A percentile compares a stretch with the other conserved stretches of the same genome.
Conservation (phyloP, 2,888 invertebrate genomes). For the Pyrocoelia pectoralis region DNA sequence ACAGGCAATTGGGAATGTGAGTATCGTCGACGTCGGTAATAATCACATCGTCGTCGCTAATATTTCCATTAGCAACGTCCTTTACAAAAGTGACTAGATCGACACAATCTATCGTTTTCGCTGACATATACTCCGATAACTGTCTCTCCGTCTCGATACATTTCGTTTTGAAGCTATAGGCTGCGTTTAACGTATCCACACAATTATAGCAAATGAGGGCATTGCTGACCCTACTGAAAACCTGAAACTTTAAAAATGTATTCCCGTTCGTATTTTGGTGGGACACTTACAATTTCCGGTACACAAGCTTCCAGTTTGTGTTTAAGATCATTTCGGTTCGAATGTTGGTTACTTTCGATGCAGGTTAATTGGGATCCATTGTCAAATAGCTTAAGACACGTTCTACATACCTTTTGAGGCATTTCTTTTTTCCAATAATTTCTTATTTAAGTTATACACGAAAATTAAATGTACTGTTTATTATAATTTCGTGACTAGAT, state of each 20-base stretch:
- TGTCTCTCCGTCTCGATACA: slow-evolving; percentile 11
- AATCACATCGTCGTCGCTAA: not conserved
- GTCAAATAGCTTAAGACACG: not conserved
- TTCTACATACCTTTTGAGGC: not conserved
- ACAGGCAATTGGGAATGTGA: not conserved
- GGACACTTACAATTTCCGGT: slow-evolving; percentile 19
- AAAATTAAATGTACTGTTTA: no score
- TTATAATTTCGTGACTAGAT: no score
- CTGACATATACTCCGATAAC: not conserved
- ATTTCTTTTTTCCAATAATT: no score
- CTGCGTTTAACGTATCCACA: slow-evolving; percentile 10
- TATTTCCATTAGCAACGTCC: not conserved
- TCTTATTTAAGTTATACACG: no score
- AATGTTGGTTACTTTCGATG: not conserved
- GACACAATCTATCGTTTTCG: not conserved
- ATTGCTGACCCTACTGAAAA: slow-evolving; percentile 7
- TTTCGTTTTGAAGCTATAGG: slow-evolving; percentile 20
- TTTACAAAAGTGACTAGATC: not conserved
- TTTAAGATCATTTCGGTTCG: slow-evolving; percentile 6
- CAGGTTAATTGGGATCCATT: not conserved
- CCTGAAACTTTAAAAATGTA: slow-evolving; percentile 15
- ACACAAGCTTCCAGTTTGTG: slow-evolving; percentile 19
- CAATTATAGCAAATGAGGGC: slow-evolving; percentile 15
- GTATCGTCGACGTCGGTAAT: no score
- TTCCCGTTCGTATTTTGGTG: not conserved